Percentiles rank a stretch among this genome's conserved stretches.
These are phyloP conservation scores for Microlaimidae sp. DNA, from an alignment of 2,888 invertebrate species.

Conservation along the genomic window DNA sequence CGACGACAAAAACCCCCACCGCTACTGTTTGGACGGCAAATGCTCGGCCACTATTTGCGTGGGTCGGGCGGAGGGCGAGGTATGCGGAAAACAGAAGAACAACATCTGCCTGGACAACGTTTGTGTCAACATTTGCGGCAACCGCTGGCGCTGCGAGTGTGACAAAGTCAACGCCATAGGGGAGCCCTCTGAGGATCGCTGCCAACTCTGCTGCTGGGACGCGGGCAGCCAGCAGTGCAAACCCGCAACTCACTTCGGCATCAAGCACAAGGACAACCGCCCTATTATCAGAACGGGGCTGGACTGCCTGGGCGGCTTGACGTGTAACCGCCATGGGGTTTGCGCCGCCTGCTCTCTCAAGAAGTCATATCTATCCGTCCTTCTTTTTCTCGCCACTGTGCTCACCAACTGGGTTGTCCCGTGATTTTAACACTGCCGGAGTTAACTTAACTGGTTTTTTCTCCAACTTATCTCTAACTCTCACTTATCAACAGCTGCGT, in stretches of 20 bases:
- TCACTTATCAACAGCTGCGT: too few relatives aligned
- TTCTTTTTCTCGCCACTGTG: too few relatives aligned
- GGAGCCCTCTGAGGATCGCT: slow-evolving; percentile 31
- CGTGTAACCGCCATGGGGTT: slow-evolving; percentile 32
- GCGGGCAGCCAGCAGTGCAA: slow-evolving; percentile 26
- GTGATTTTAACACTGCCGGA: too few relatives aligned
- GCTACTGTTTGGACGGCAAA: slow-evolving; percentile 23
- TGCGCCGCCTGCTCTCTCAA: too few relatives aligned
- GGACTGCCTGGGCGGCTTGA: slow-evolving; percentile 31
- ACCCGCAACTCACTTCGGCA: slow-evolving; percentile 29
- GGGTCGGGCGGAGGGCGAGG: slow-evolving; percentile 26
- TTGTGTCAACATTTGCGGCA: slow-evolving; percentile 33
- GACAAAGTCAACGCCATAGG: slow-evolving; percentile 16
- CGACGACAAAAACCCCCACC: slow-evolving; percentile 31
- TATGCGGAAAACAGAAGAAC: slow-evolving; percentile 32
- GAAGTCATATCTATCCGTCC: too few relatives aligned
- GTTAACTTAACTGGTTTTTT: too few relatives aligned
- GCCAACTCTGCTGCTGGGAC: slow-evolving; percentile 34
- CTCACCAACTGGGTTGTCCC: too few relatives aligned
- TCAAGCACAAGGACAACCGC: slow-evolving; percentile 20
- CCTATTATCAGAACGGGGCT: slow-evolving; percentile 31
- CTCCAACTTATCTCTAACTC: too few relatives aligned
- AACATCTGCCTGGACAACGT: slow-evolving; percentile 33
- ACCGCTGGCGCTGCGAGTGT: slow-evolving; percentile 25
- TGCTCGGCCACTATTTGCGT: neutral